A percentile compares a stretch with the other conserved stretches of the same genome.
These are phyloP conservation scores for Cherax quadricarinatus DNA, from an alignment of 1,140 invertebrate species.

Conservation along the genomic window DNA sequence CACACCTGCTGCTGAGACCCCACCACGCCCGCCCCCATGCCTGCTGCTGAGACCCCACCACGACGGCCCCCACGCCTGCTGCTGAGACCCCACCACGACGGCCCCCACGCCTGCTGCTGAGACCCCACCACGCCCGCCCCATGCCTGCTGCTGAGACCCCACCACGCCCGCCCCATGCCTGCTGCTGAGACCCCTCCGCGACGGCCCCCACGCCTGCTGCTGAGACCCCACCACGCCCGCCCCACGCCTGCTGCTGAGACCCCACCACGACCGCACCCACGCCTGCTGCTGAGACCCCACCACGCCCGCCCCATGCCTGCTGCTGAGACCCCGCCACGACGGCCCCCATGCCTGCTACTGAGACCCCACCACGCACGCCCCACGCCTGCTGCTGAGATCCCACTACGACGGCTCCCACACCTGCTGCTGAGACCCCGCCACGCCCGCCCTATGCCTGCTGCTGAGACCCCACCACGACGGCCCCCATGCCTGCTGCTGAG, in stretches of 20 bases:
- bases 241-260: neutral
- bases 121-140: neutral
- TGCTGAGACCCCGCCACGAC: neutral
- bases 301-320: too few relatives aligned
- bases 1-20: neutral
- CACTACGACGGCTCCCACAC: too few relatives aligned
- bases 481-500: neutral
- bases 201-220: too few relatives aligned
- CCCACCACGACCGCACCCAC: too few relatives aligned
- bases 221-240: neutral
- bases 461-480: neutral
- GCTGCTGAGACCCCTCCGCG: neutral
- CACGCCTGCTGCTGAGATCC: too few relatives aligned
- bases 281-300: neutral
- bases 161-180: too few relatives aligned
- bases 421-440: neutral
- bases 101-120: too few relatives aligned
- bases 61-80: too few relatives aligned
- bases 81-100: neutral
- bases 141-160: too few relatives aligned
- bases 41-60: neutral
- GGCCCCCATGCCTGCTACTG: too few relatives aligned
- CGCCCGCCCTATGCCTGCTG: too few relatives aligned
- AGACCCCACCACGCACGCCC: neutral
- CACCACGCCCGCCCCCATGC: too few relatives aligned